Evolutionary conservation across 2,888 invertebrate genomes (phyloP), one percentile per base, ranked within the genome.

Genomic region (Oligia strigilis): DNA sequence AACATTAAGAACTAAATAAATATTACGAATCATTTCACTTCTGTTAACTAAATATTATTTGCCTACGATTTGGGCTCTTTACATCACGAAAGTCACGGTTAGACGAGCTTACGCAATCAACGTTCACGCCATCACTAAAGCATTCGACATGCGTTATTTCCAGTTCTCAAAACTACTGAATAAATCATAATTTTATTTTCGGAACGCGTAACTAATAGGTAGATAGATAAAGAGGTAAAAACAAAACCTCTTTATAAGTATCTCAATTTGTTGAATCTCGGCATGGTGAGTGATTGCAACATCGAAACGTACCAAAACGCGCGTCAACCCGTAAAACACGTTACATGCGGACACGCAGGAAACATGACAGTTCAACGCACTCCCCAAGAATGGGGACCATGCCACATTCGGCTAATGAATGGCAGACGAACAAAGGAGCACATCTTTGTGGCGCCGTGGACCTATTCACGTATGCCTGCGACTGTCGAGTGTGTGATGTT

Each of bases 381-480:
- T 93, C 92, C 89, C 86, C 85, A 94, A 96, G 95, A 96, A 96
- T 95, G 95, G 92, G 94, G 94, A 94, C 92, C 92, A 93, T 93
- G 93, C 93, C 92, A 94, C 95, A 95, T 95, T 94, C 95, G 94
- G 93, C 95, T 96, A 96, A 96, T 96, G 96, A 96, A 97, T 96
- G 93, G 94, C 94, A 93, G 93, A 93, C 93, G 92, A 94, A 97
- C 96, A 96, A 96, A 95, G 93, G 94, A 91, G 89, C 90, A 90
- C 93, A 93, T 93, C 94, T 94, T 92, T 92, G 92, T 92, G 88
- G 88, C 87, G 87, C 85, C 87, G 88, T 87, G 88, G 89, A 91
- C 89, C 92, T 93, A 92, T 93, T 93, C 94, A 94, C 91, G 88
- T 92, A 90, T 91, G n/a, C n/a, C n/a, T n/a, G n/a, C n/a, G n/a